phyloP scores from a whole-genome alignment of 1,140 invertebrate species.

The Sarcophaga bullata region DNA sequence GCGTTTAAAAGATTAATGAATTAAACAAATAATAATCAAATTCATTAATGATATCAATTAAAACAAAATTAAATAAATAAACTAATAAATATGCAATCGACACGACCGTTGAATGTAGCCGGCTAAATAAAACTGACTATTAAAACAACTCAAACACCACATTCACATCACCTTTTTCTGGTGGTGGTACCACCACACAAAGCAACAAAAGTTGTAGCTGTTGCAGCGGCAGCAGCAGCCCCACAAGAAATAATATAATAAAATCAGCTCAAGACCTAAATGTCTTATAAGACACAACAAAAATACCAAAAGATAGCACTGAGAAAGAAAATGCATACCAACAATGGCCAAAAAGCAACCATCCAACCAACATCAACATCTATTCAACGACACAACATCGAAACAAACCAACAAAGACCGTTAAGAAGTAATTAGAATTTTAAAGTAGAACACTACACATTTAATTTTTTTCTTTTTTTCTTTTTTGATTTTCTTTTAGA shows the following conservation, averaged over 20 bases:
- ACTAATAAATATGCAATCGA: constrained; percentile 5
- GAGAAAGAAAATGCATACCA: neutral
- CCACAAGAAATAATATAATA: constrained; percentile 6
- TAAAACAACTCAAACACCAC: neutral
- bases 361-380: neutral
- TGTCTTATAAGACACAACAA: constrained; percentile 23
- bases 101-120: constrained; percentile 33
- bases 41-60: neutral
- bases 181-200: neutral
- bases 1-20: neutral
- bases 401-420: constrained; percentile 2
- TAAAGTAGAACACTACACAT: constrained; percentile 30
- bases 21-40: neutral
- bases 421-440: constrained; percentile 29
- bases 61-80: neutral
- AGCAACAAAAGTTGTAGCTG: neutral
- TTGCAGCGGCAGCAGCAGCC: constrained; percentile 1
- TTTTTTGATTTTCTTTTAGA: neutral
- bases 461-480: no score
- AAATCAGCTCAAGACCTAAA: constrained; percentile 29
- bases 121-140: constrained; percentile 34
- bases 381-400: neutral
- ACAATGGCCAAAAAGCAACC: neutral
- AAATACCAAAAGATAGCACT: neutral
- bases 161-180: neutral